These are phyloP conservation scores for Scaptomyza cyrtandrae DNA, from an alignment of 2,888 invertebrate genomes.

Conservation along the genomic window DNA sequence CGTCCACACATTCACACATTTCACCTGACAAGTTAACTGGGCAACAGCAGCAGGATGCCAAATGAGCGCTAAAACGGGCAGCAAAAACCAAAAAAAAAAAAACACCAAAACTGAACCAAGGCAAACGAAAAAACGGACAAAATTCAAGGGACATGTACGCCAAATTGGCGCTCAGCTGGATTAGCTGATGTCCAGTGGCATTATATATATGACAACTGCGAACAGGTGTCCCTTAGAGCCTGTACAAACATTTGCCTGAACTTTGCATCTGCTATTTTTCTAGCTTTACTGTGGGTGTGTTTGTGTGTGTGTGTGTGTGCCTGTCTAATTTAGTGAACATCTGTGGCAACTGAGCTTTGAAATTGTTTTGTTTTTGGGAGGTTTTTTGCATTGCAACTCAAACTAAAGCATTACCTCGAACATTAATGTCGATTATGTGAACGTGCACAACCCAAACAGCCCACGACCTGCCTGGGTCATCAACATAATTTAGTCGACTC, in stretches of 20 bases:
- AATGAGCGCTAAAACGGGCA: conserved; percentile 47
- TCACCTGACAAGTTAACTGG: conserved; percentile 24
- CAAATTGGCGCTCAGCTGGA: conserved; percentile 69
- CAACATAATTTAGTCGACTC: conserved; percentile 65
- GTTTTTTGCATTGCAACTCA: conserved; percentile 31
- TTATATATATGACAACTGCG: conserved; percentile 57
- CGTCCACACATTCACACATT: conserved; percentile 9
- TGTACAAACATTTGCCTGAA: conserved; percentile 58
- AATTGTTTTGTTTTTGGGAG: conserved; percentile 34
- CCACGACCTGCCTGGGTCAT: conserved; percentile 25
- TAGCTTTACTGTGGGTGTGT: conserved; percentile 10
- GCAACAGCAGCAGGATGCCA: conserved; percentile 15
- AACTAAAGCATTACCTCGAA: conserved; percentile 20
- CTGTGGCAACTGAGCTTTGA: conserved; percentile 64
- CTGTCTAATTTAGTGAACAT: conserved; percentile 57
- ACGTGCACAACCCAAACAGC: neutral
- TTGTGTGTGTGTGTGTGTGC: conserved; percentile 13
- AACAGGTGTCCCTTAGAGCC: conserved; percentile 60
- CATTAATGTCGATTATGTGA: conserved; percentile 40
- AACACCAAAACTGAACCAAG: too few relatives aligned
- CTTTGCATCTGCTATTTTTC: conserved; percentile 28
- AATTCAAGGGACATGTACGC: conserved; percentile 55
- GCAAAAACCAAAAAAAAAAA: conserved; percentile 12
- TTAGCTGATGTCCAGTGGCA: conserved; percentile 58
- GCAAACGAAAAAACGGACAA: neutral